Evolutionary conservation across 1,140 invertebrate genomes (phyloP).

Genomic region (Drosophila teissieri): DNA sequence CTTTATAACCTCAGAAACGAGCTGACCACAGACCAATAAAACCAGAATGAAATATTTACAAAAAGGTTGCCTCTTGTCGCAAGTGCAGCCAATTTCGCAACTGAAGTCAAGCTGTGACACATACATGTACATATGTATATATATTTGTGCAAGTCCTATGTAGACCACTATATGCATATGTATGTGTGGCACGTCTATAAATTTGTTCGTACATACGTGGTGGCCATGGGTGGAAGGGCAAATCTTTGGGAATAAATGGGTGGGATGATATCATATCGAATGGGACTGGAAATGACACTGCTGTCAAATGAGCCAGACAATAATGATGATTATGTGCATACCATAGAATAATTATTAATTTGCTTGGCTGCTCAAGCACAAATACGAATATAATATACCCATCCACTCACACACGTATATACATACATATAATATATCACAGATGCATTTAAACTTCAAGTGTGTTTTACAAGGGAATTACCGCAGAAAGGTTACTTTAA

Average conservation of each 20-base stretch:
- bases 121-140: conserved; percentile 5
- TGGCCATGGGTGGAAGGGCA: conserved; percentile 27
- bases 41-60: conserved; percentile 60
- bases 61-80: conserved; percentile 38
- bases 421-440: too few species aligned
- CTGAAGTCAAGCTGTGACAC: conserved; percentile 48
- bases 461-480: conserved; percentile 5
- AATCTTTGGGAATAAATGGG: conserved; percentile 23
- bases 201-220: neutral
- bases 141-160: neutral
- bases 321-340: conserved; percentile 48
- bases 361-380: conserved; percentile 22
- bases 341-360: conserved; percentile 56
- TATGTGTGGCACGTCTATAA: neutral
- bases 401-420: neutral
- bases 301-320: conserved; percentile 46
- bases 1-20: conserved; percentile 45
- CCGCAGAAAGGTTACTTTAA: neutral
- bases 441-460: conserved; percentile 22
- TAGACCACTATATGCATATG: conserved; percentile 17
- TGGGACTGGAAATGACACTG: conserved; percentile 39
- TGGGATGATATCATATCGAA: conserved; percentile 12
- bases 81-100: conserved; percentile 46
- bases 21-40: conserved; percentile 45
- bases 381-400: neutral